Evolutionary conservation across 2,113 vertebrate genomes (phyloP).

Genomic region (Malaclemys terrapin): DNA sequence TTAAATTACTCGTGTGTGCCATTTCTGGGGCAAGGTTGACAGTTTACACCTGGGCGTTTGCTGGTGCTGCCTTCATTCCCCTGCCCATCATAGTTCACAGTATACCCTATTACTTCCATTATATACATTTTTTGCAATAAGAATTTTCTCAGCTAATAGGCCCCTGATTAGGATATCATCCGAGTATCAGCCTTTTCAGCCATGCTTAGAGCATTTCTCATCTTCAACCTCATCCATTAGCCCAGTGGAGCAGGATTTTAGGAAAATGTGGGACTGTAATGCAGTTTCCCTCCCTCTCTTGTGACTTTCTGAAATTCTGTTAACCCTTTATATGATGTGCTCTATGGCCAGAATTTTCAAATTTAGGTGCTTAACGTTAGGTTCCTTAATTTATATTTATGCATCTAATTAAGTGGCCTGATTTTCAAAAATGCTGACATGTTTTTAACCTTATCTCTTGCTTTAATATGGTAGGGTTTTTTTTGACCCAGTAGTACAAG

Average conservation of each 20-base stretch:
- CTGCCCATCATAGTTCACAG: not conserved
- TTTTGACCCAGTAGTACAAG: not conserved
- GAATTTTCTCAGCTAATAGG: not conserved
- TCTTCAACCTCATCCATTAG: not conserved
- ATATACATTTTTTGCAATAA: not conserved
- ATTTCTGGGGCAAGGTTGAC: not conserved
- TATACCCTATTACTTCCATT: not conserved
- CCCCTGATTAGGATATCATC: not conserved
- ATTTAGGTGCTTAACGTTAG: not conserved
- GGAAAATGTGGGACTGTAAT: not conserved
- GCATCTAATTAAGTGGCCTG: not conserved
- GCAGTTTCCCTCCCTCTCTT: not conserved
- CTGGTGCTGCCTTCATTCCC: not conserved
- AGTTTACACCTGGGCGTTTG: not conserved
- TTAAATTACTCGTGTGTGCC: not conserved
- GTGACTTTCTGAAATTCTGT: not conserved
- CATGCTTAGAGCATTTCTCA: not conserved
- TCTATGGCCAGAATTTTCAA: not conserved
- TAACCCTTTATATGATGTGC: not conserved
- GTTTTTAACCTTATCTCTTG: slow-evolving; percentile 21
- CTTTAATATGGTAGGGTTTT: not conserved
- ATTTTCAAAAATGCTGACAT: slow-evolving; percentile 1
- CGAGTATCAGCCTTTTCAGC: not conserved
- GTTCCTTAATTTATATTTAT: not conserved
- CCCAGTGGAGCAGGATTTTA: not conserved